Conservation (phyloP, 2,888 invertebrate species). For the Pterobdella sp. region DNA sequence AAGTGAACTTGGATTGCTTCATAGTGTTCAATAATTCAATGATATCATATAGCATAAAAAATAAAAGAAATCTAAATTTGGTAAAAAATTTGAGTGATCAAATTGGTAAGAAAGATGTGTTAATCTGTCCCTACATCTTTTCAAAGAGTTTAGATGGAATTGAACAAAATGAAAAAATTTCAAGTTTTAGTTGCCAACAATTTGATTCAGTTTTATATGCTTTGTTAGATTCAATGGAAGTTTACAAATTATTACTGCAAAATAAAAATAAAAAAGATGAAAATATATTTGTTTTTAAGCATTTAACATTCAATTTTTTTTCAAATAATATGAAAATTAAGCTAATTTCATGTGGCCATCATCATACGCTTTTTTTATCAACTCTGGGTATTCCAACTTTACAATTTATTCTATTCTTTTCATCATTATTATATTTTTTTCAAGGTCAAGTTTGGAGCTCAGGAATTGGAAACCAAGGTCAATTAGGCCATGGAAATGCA, state of each 20-base stretch:
- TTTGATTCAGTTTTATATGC: background rate
- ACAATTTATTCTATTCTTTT: no score
- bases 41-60: background rate
- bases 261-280: background rate
- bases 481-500: conserved; percentile 71
- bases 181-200: background rate
- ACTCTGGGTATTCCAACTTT: conserved; percentile 26
- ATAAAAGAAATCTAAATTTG: background rate
- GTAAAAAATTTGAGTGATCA: background rate
- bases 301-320: background rate
- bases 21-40: background rate
- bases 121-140: no score
- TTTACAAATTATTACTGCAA: background rate
- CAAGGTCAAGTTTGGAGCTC: conserved; percentile 27
- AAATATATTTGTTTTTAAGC: no score
- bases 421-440: no score
- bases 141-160: no score
- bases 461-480: conserved; percentile 64
- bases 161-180: no score
- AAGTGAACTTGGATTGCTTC: no score
- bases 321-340: conserved; percentile 25
- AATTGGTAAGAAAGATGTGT: background rate
- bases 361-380: conserved; percentile 33
- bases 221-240: background rate
- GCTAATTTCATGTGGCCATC: conserved; percentile 35